These are phyloP conservation scores for Sphenopsis melanotis DNA, from an alignment of 2,797 vertebrate species.

Conservation along the genomic window DNA sequence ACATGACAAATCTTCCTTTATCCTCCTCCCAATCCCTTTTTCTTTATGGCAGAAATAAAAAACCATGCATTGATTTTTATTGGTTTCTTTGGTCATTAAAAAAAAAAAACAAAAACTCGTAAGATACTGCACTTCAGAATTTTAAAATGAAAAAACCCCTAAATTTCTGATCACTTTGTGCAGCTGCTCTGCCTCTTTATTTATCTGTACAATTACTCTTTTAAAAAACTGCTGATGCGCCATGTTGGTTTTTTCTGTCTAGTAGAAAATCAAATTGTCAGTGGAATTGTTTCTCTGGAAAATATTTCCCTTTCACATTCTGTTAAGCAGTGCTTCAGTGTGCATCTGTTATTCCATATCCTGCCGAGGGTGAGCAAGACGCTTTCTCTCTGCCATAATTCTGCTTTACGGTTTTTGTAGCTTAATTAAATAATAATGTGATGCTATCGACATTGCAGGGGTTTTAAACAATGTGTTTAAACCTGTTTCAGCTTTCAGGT, in stretches of 20 bases:
- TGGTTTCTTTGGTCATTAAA: background rate
- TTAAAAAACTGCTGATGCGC: conserved; percentile 2
- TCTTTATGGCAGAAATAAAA: background rate
- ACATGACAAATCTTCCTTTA: conserved; percentile 1
- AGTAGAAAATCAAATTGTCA: conserved; percentile 39
- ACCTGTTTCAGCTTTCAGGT: conserved; percentile 55
- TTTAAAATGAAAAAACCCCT: background rate
- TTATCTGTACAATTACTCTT: conserved; percentile 42
- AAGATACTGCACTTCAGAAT: conserved; percentile 17
- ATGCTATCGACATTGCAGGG: conserved; percentile 68
- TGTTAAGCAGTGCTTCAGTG: conserved; percentile 71
- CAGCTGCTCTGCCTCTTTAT: conserved; percentile 37
- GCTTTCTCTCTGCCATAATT: conserved; percentile 43
- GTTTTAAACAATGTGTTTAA: conserved; percentile 54
- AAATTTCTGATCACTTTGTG: conserved; percentile 3
- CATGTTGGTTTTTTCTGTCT: conserved; percentile 46
- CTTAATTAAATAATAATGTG: conserved; percentile 54
- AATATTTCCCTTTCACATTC: conserved; percentile 32
- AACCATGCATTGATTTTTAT: background rate
- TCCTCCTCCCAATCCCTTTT: background rate
- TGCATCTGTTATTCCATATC: conserved; percentile 73
- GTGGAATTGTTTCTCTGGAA: conserved; percentile 44
- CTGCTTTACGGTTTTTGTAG: conserved; percentile 37
- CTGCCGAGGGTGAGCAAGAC: conserved; percentile 75
- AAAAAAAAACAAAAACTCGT: background rate